Evolutionary conservation across 2,797 vertebrate species (phyloP), one percentile per base, ranked within the genome.

Genomic region (Acipenser transmontanus): DNA sequence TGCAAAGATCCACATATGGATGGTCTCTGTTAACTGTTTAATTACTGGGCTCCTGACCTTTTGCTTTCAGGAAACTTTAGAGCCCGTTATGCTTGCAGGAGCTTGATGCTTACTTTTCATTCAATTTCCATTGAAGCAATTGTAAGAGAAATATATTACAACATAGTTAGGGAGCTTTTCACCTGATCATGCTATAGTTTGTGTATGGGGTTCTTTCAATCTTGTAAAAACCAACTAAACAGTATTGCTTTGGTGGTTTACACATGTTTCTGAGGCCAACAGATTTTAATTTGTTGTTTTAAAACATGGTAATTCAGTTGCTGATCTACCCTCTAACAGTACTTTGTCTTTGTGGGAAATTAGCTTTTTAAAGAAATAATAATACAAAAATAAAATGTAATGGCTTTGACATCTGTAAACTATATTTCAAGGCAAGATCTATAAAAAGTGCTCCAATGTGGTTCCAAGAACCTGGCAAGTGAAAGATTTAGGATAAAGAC

Each of bases 341-440:
- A n/a, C 13, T 49, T 34, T 60, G 11, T 49, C 60, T 62, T 61
- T 47, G 20, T 10, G 34, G n/a, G 59, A 17, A 7, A 49, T 61
- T 63, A 62, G 66, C 63, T 68, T 73, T 70, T 79, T 68, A 50
- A 71, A 74, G 72, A 73, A 76, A 54, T 57, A 57, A 10, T 34
- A 34, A 34, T 34, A 4, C 2, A 34, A 34, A 34, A 34, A 34
- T 3, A 34, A 57, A 57, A 1, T n/a, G 54, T 57, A 77, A 75
- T 74, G 72, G 69, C 71, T 78, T 77, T 76, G 76, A 78, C 81
- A 74, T 54, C 74, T 71, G 75, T 68, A 74, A 74, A 76, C 72
- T 82, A 72, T 75, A 73, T 78, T 78, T 81, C 82, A 74, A 73
- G 68, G 77, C 67, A 74, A 84, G 75, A 80, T 81, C 78, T 79